Percentiles rank a stretch among this genome's conserved stretches.
Conservation (phyloP, 2,797 vertebrate species). For the Neopelma chrysocephalum region DNA sequence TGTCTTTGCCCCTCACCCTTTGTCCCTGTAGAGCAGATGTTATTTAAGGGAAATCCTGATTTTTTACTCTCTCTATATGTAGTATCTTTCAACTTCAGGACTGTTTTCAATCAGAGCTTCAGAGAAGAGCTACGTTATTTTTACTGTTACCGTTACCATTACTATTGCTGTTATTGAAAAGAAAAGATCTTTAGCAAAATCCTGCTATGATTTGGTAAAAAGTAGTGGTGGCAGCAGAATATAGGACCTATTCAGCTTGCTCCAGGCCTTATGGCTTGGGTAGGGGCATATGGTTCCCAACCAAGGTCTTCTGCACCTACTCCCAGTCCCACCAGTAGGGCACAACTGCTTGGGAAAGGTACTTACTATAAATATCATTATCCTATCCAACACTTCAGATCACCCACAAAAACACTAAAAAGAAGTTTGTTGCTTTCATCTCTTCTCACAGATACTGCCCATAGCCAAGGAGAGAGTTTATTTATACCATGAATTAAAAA, state of each 20-base stretch:
- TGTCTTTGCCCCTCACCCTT: not conserved
- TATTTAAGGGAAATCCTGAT: not conserved
- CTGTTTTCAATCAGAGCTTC: not conserved
- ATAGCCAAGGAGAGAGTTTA: not conserved
- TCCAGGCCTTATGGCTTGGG: not conserved
- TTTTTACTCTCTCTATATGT: not conserved
- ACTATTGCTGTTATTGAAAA: not conserved
- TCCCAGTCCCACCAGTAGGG: not conserved
- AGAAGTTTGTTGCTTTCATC: not conserved
- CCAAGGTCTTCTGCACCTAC: not conserved
- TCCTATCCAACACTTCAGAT: not conserved
- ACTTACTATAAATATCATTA: not conserved
- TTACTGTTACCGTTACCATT: not conserved
- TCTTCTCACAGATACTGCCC: not conserved
- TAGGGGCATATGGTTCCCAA: not conserved
- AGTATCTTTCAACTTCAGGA: not conserved
- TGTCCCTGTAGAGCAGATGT: not conserved
- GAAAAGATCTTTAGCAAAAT: not conserved
- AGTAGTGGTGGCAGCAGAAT: not conserved
- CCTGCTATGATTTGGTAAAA: not conserved
- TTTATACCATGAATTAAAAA: not conserved
- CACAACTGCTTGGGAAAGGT: not conserved
- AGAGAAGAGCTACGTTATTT: not conserved
- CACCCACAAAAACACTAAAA: not conserved
- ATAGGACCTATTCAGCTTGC: not conserved